These are phyloP conservation scores for Sinopyrophorus schimmeli DNA, from an alignment of 2,888 invertebrate genomes.

Conservation along the genomic window DNA sequence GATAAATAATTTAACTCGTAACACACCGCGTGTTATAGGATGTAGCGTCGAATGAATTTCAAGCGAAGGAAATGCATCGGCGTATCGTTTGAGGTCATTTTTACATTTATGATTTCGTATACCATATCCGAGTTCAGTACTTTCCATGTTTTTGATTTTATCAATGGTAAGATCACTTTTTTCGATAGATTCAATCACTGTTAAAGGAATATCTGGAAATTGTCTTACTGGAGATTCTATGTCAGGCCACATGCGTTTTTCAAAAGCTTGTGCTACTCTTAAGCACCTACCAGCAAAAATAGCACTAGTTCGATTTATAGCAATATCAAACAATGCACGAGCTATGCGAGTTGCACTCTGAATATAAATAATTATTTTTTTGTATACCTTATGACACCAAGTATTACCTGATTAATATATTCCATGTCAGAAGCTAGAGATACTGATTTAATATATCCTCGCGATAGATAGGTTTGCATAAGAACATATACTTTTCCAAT, in stretches of 20 bases:
- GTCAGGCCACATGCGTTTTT: constrained; percentile 87
- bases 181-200: constrained; percentile 82
- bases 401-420: constrained; percentile 80
- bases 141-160: constrained; percentile 82
- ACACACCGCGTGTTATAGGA: constrained; percentile 92
- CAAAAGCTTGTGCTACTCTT: constrained; percentile 89
- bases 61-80: constrained; percentile 82
- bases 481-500: constrained; percentile 95
- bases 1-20: constrained; percentile 80
- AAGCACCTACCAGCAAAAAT: constrained; percentile 85
- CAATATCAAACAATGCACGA: constrained; percentile 92
- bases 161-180: constrained; percentile 74
- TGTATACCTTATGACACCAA: constrained; percentile 2
- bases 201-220: constrained; percentile 75
- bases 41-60: constrained; percentile 84
- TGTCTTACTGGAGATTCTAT: constrained; percentile 87
- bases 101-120: constrained; percentile 79
- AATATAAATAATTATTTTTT: constrained; percentile 39
- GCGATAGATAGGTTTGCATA: constrained; percentile 86
- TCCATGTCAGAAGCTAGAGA: constrained; percentile 87
- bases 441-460: constrained; percentile 78
- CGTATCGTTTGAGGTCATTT: constrained; percentile 76
- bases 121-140: constrained; percentile 81
- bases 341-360: constrained; percentile 91
- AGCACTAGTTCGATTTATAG: constrained; percentile 86